phyloP scores from a whole-genome alignment of 2,888 invertebrate genomes.

The Pristionchus entomophagus region DNA sequence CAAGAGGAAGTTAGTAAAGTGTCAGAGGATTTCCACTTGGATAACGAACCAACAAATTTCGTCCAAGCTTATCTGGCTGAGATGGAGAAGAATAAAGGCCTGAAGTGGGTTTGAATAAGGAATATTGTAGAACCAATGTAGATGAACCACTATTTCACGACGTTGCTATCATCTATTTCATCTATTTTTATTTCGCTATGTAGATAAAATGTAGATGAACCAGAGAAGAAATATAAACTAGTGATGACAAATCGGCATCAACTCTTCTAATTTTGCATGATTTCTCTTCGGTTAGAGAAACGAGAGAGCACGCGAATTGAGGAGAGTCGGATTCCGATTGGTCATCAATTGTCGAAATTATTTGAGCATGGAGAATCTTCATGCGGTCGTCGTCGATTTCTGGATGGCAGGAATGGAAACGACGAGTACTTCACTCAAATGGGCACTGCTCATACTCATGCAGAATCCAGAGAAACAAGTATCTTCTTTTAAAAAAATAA shows the following conservation, averaged over 20 bases:
- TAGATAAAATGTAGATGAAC: no score
- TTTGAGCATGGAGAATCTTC: conserved; percentile 37
- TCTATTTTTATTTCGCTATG: no score
- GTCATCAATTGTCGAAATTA: no score
- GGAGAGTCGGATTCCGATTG: no score
- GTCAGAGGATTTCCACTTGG: neutral
- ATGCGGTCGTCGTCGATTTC: conserved; percentile 56
- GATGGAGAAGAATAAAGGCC: conserved; percentile 9
- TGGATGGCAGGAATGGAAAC: conserved; percentile 68
- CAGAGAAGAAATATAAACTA: no score
- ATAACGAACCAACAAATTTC: conserved; percentile 20
- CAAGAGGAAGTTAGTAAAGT: conserved; percentile 7
- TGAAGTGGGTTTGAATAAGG: conserved; percentile 27
- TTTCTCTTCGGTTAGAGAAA: no score
- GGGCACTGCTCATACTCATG: conserved; percentile 59
- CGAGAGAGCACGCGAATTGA: no score
- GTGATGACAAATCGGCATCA: no score
- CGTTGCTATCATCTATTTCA: no score
- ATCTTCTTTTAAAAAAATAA: conserved; percentile 61
- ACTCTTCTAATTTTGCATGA: no score
- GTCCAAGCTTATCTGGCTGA: conserved; percentile 40
- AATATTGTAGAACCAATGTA: neutral
- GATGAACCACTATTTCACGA: neutral
- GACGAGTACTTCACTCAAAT: conserved; percentile 58
- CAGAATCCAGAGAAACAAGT: conserved; percentile 58